Percentiles rank a stretch among this genome's conserved stretches.
Evolutionary conservation across 2,888 invertebrate species (phyloP).

Genomic region (Brenthis hecate): DNA sequence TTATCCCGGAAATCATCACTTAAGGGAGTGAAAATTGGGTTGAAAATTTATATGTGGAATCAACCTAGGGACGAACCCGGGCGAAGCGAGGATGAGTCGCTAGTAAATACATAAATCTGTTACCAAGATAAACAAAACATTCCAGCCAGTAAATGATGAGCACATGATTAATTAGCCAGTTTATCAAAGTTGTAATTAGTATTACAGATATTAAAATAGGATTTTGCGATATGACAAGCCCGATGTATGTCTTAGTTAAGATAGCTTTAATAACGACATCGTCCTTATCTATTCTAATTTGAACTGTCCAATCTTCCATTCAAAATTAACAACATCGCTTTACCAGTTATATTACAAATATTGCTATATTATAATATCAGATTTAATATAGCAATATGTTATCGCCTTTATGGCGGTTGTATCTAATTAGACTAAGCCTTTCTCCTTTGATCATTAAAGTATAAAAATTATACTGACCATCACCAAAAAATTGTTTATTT

Average conservation of each 20-base stretch:
- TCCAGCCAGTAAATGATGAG: conserved; percentile 18
- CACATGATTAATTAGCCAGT: conserved; percentile 29
- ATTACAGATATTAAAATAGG: conserved; percentile 3
- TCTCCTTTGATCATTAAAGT: conserved; percentile 37
- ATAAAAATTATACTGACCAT: conserved; percentile 62
- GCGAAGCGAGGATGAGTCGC: too few species aligned
- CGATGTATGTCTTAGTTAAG: background rate
- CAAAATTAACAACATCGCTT: conserved; percentile 13
- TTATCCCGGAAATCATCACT: too few species aligned
- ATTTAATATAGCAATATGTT: conserved; percentile 12
- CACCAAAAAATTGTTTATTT: conserved; percentile 78
- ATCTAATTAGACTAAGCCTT: conserved; percentile 30
- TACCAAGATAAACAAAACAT: conserved; percentile 9
- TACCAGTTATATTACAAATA: background rate
- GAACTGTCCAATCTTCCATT: background rate
- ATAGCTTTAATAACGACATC: background rate
- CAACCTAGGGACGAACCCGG: too few species aligned
- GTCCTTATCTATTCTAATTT: conserved; percentile 11
- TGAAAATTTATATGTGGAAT: too few species aligned
- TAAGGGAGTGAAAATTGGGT: too few species aligned
- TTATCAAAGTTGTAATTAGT: conserved; percentile 12
- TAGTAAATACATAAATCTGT: background rate
- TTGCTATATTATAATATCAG: conserved; percentile 3
- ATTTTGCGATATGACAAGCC: conserved; percentile 5
- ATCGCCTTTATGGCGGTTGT: conserved; percentile 18